Evolutionary conservation across 2,113 vertebrate species (phyloP).

Genomic region (Empidonax traillii): DNA sequence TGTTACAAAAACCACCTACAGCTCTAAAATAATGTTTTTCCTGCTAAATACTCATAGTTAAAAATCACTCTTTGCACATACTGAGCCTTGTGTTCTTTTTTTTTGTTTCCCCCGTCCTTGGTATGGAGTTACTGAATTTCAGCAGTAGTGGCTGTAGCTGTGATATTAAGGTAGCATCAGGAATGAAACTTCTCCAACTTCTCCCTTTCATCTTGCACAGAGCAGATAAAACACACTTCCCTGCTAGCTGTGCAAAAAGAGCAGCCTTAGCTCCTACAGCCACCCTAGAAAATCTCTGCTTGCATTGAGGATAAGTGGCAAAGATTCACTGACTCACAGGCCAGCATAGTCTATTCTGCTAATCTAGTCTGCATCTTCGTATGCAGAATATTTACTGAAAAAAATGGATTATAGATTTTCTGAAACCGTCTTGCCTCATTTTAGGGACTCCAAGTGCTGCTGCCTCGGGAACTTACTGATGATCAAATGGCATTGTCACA

Average conservation of each 20-base stretch:
- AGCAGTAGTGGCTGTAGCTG: not conserved
- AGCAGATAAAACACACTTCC: not conserved
- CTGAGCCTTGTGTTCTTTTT: not conserved
- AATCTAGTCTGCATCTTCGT: not conserved
- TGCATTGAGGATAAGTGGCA: not conserved
- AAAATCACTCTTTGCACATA: not conserved
- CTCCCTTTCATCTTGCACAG: not conserved
- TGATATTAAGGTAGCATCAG: not conserved
- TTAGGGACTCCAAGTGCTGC: not conserved
- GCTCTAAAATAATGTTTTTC: not conserved
- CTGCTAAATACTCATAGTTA: not conserved
- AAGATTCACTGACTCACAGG: not conserved
- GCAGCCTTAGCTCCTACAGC: not conserved
- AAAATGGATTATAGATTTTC: not conserved
- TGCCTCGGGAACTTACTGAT: not conserved
- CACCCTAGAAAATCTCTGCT: not conserved
- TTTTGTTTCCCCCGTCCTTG: not conserved
- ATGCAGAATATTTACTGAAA: not conserved
- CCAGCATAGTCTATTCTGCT: not conserved
- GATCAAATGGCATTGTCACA: not conserved
- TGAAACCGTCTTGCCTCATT: not conserved
- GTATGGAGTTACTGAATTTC: not conserved
- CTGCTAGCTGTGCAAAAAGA: not conserved
- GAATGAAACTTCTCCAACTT: not conserved
- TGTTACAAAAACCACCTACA: not conserved